Percentiles rank a stretch among this genome's conserved stretches.
Evolutionary conservation across 2,888 invertebrate species (phyloP).

Genomic region (Drosophila algonquin): DNA sequence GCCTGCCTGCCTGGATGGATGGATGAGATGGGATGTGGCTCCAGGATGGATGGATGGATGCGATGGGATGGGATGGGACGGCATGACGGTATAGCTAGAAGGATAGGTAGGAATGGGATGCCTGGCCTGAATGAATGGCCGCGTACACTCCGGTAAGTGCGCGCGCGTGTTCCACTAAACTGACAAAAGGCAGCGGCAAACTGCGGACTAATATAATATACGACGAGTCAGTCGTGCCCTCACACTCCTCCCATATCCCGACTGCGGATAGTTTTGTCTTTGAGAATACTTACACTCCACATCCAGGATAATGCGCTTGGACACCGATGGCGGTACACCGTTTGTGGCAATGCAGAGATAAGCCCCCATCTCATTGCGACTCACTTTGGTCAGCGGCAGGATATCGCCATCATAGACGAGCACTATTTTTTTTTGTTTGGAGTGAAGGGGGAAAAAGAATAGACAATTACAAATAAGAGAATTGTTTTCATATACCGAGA

Average conservation of each 20-base stretch:
- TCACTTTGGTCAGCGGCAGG: constrained; percentile 93
- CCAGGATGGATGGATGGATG: constrained; percentile 9
- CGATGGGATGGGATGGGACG: neutral
- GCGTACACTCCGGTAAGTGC: constrained; percentile 65
- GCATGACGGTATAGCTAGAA: constrained; percentile 22
- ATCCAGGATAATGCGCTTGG: constrained; percentile 95
- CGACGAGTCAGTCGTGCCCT: neutral
- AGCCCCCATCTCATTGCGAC: constrained; percentile 89
- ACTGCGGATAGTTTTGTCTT: constrained; percentile 39
- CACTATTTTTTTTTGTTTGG: constrained; percentile 85
- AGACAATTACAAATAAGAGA: constrained; percentile 52
- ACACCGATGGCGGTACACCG: constrained; percentile 95
- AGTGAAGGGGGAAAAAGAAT: constrained; percentile 33
- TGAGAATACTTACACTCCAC: constrained; percentile 89
- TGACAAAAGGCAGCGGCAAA: constrained; percentile 28
- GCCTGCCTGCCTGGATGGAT: neutral
- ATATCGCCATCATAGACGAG: constrained; percentile 93
- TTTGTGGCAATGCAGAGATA: constrained; percentile 86
- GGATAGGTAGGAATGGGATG: no score
- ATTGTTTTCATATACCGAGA: neutral
- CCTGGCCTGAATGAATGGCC: constrained; percentile 57
- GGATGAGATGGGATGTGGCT: constrained; percentile 1
- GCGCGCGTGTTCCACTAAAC: constrained; percentile 64
- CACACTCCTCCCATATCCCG: neutral
- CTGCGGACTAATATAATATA: constrained; percentile 58